phyloP scores from a whole-genome alignment of 53 echinoderm and acorn worm species.

The Holothuria scabra region DNA sequence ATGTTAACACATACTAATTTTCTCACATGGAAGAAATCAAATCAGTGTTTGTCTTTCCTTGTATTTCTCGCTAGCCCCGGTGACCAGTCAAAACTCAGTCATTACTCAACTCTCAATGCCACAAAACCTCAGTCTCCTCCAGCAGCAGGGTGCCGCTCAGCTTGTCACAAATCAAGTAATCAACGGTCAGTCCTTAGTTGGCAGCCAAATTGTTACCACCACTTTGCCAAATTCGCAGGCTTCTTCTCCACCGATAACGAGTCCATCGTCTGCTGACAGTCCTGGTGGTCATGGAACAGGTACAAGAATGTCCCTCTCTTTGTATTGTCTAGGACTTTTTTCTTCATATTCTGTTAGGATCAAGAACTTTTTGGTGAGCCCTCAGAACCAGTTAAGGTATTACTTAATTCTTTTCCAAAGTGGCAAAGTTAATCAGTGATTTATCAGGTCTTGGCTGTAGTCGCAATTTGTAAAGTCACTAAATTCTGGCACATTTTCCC shows the following conservation, averaged over 20 bases:
- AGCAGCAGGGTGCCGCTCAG: constrained; percentile 57
- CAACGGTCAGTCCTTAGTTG: constrained; percentile 58
- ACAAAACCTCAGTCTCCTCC: constrained; percentile 35
- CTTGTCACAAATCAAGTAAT: constrained; percentile 64
- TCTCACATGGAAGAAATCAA: too few species aligned
- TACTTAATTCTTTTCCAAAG: too few species aligned
- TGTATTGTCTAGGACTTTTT: too few species aligned
- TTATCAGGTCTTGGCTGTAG: too few species aligned
- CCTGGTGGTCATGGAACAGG: constrained; percentile 40
- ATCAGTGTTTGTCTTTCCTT: neutral
- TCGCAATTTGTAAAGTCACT: too few species aligned
- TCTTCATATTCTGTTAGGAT: too few species aligned
- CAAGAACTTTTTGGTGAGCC: too few species aligned
- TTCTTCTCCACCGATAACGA: constrained; percentile 10
- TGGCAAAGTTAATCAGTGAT: too few species aligned
- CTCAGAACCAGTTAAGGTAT: too few species aligned
- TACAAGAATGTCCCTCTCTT: neutral
- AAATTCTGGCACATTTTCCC: too few species aligned
- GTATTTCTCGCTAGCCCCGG: neutral
- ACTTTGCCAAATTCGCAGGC: constrained; percentile 40
- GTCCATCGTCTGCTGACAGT: constrained; percentile 32
- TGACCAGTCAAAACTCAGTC: constrained; percentile 51
- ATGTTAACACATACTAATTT: too few species aligned
- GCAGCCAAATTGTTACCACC: constrained; percentile 62
- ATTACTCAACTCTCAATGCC: constrained; percentile 54